phyloP scores from a whole-genome alignment of 2,888 invertebrate species.

The Rapana venosa region DNA sequence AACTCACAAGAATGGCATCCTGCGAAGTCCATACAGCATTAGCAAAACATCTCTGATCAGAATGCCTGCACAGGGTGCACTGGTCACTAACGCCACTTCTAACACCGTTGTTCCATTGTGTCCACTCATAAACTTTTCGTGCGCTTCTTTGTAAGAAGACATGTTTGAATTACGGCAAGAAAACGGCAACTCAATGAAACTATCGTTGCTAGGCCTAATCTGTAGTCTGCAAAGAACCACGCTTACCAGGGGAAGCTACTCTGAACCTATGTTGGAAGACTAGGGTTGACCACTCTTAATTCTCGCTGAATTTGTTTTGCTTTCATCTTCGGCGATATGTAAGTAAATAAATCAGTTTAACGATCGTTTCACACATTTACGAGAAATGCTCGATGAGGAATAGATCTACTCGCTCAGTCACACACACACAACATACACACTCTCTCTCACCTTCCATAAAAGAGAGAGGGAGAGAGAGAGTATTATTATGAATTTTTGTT shows the following conservation, averaged over 20 bases:
- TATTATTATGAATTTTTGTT: no score
- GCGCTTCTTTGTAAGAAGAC: slow-evolving; percentile 59
- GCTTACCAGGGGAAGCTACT: slow-evolving; percentile 1
- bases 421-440: no score
- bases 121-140: slow-evolving; percentile 65
- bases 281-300: background rate
- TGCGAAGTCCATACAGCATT: slow-evolving; percentile 34
- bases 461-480: no score
- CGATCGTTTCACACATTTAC: no score
- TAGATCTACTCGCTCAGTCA: no score
- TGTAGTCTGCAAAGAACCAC: slow-evolving; percentile 14
- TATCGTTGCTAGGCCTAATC: background rate
- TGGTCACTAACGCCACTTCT: slow-evolving; percentile 55
- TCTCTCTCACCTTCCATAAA: no score
- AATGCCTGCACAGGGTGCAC: slow-evolving; percentile 52
- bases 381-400: no score
- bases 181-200: background rate
- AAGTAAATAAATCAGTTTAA: no score
- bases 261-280: background rate
- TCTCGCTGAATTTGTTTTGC: background rate
- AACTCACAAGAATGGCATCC: slow-evolving; percentile 31
- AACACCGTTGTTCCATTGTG: slow-evolving; percentile 59
- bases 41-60: slow-evolving; percentile 54
- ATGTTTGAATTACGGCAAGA: background rate
- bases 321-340: background rate